Evolutionary conservation across 2,888 invertebrate species (phyloP).

Genomic region (Artemia sinica): DNA sequence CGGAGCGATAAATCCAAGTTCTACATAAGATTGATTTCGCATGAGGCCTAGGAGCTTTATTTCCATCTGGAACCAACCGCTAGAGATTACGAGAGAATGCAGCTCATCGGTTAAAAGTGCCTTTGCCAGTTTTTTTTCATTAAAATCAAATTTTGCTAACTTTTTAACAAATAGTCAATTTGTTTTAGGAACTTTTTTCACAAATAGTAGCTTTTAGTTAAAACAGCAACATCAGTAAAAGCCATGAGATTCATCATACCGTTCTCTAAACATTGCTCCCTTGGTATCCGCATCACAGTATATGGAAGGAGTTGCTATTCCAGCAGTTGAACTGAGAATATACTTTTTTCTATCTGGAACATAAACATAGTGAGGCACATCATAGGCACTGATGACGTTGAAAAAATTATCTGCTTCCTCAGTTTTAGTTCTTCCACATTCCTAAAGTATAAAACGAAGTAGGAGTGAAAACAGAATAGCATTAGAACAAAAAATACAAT

Average conservation of each 20-base stretch:
- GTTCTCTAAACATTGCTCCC: constrained; percentile 45
- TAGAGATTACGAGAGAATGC: too few relatives aligned
- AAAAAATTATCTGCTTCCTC: constrained; percentile 54
- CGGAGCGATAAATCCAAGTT: too few relatives aligned
- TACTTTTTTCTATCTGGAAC: constrained; percentile 64
- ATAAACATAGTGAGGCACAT: constrained; percentile 57
- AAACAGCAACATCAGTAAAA: too few relatives aligned
- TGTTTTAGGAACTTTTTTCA: too few relatives aligned
- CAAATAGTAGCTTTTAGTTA: too few relatives aligned
- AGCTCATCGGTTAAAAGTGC: too few relatives aligned
- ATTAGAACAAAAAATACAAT: constrained; percentile 16
- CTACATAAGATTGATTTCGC: too few relatives aligned
- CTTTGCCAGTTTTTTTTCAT: too few relatives aligned
- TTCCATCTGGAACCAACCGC: too few relatives aligned
- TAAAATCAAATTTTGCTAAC: too few relatives aligned
- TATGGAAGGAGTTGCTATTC: constrained; percentile 28
- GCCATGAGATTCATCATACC: constrained; percentile 32
- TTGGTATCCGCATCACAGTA: constrained; percentile 49
- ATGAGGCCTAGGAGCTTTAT: too few relatives aligned
- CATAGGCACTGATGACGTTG: constrained; percentile 61
- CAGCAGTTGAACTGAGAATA: constrained; percentile 29
- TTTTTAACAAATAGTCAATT: too few relatives aligned
- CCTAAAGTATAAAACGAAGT: constrained; percentile 30
- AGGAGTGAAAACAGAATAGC: constrained; percentile 17
- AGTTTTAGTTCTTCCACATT: constrained; percentile 41